Evolutionary conservation across 1,140 invertebrate genomes (phyloP), one percentile per base, ranked within the genome.

Genomic region (Probaryconus sp.): DNA sequence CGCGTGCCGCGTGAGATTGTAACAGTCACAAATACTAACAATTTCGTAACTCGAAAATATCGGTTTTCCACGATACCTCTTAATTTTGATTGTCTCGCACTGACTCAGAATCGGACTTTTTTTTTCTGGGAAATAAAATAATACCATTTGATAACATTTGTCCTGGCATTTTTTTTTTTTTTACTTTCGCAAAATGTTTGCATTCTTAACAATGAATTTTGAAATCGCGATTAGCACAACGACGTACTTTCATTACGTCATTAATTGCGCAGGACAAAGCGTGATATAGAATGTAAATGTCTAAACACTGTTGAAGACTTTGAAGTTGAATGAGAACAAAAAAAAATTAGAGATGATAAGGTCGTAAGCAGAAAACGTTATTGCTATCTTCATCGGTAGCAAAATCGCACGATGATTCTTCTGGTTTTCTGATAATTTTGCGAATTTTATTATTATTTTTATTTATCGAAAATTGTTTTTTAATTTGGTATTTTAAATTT

Each of bases 251-350:
- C 45, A 48, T 83, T 79, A 56, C 78, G 76, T 82, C 76, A 79
- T 40, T 75, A 42, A 76, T 42, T 64, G 47, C 67, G 55, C 48
- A 43, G 77, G 70, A 80, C 79, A 83, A 82, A 80, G 78, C 47
- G 33, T 67, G 58, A 70, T 76, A 67, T 70, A 67, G 55, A 70
- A 76, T 70, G 74, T 33, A 77, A 80, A 74, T 79, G 69, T 82
- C 76, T 78, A 81, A 82, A 81, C 72, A 78, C 33, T 58, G 51
- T 30, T 24, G 31, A 50, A 56, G 67, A 80, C n/a, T n/a, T 76
- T 72, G 53, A 56, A 76, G 65, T 45, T 55, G 45, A 71, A 71
- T 63, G 60, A 47, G 60, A 65, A 58, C 56, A n/a, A 56, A 69
- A 72, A 79, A 73, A 76, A 76, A 28, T 68, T 11, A 55, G 24